Conservation (phyloP, 2,797 vertebrate genomes). For the Odontamblyopus rebecca region DNA sequence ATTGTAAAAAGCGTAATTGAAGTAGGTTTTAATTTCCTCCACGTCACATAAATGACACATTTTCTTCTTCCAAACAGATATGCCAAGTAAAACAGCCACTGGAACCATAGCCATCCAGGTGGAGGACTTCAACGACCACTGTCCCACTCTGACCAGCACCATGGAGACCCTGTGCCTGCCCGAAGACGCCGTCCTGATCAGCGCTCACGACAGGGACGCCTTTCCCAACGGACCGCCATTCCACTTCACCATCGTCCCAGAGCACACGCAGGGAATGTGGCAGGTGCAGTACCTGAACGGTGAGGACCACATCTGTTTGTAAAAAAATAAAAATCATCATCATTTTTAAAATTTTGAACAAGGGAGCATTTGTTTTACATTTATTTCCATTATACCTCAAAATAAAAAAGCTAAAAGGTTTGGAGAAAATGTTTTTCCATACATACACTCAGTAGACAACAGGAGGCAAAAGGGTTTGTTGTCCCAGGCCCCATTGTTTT, state of each 20-base stretch:
- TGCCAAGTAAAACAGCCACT: slow-evolving; percentile 80
- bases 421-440: no score
- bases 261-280: slow-evolving; percentile 78
- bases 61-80: slow-evolving; percentile 62
- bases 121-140: slow-evolving; percentile 82
- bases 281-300: slow-evolving; percentile 76
- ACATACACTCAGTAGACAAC: no score
- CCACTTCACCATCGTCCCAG: slow-evolving; percentile 76
- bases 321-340: no score
- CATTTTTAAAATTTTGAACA: no score
- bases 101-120: slow-evolving; percentile 79
- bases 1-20: no score
- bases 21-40: no score
- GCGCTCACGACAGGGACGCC: slow-evolving; percentile 79
- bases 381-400: neutral
- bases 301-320: slow-evolving; percentile 56
- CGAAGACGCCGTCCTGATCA: slow-evolving; percentile 70
- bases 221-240: slow-evolving; percentile 84
- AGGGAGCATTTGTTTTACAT: neutral
- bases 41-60: neutral
- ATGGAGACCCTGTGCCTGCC: slow-evolving; percentile 73
- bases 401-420: no score
- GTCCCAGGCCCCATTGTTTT: no score
- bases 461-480: no score
- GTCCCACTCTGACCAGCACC: slow-evolving; percentile 77